These are phyloP conservation scores for Tadarida brasiliensis DNA, from an alignment of 2,797 vertebrate species.

Conservation along the genomic window DNA sequence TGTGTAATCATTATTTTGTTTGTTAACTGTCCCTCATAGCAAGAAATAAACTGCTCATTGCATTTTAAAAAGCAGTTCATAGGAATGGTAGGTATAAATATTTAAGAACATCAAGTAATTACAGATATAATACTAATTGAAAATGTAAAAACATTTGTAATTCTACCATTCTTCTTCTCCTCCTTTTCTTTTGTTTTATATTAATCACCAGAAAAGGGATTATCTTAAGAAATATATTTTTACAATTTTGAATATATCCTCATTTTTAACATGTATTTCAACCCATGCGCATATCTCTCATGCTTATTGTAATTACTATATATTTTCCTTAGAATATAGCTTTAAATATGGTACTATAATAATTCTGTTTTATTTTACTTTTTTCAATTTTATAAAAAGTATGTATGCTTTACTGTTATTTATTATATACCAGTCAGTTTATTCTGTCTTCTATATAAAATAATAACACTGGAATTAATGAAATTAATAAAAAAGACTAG, in stretches of 20 bases:
- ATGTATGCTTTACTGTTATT: neutral
- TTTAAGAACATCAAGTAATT: slow-evolving; percentile 42
- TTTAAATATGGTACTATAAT: neutral
- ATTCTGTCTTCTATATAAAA: neutral
- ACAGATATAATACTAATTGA: neutral
- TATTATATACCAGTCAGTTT: neutral
- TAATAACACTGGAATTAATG: neutral
- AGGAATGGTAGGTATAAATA: slow-evolving; percentile 49
- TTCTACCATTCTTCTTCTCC: neutral
- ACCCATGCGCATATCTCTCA: neutral
- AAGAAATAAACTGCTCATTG: slow-evolving; percentile 64
- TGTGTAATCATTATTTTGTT: slow-evolving; percentile 53
- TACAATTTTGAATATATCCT: neutral
- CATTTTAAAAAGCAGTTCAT: slow-evolving; percentile 20
- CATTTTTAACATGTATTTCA: neutral
- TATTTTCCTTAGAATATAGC: neutral
- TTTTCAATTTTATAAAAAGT: neutral
- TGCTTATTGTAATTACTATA: neutral
- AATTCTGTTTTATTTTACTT: neutral
- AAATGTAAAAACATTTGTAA: neutral
- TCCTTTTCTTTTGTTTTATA: neutral
- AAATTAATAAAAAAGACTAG: slow-evolving; percentile 6
- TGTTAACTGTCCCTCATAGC: slow-evolving; percentile 42
- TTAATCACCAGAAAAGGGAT: neutral
- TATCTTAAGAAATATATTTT: neutral